Percentiles rank a stretch among this genome's conserved stretches.
phyloP scores from a whole-genome alignment of 2,797 vertebrate genomes.

The Bradypodion ventrale region DNA sequence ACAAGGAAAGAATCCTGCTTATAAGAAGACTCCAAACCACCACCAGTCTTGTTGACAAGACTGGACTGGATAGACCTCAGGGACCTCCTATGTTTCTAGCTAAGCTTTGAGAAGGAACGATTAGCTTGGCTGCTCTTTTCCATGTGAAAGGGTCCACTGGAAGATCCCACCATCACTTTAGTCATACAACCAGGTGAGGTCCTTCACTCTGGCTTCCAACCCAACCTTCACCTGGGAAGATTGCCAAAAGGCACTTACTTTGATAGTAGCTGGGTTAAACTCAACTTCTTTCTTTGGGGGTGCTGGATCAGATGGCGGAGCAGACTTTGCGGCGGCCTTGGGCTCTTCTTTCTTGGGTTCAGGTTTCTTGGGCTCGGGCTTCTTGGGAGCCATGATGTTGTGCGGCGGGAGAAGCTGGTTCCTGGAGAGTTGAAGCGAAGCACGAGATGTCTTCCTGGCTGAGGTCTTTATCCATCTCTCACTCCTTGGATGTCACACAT shows the following conservation, averaged over 20 bases:
- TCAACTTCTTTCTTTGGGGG: constrained; percentile 85
- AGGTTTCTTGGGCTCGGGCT: constrained; percentile 86
- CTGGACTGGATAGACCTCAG: too few species aligned
- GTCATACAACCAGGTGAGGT: neutral
- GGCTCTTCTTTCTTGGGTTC: constrained; percentile 92
- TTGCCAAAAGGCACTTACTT: constrained; percentile 75
- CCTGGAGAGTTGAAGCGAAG: neutral
- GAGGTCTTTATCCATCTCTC: constrained; percentile 63
- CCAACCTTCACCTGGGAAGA: neutral
- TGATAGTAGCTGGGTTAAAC: constrained; percentile 86
- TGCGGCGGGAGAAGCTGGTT: constrained; percentile 6
- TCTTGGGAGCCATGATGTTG: constrained; percentile 89
- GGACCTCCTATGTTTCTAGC: too few species aligned
- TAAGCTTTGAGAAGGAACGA: too few species aligned
- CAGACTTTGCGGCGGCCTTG: constrained; percentile 82
- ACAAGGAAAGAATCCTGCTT: too few species aligned
- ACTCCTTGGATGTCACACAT: constrained; percentile 30
- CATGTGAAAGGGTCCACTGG: too few species aligned
- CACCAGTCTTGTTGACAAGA: too few species aligned
- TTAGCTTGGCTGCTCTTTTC: too few species aligned
- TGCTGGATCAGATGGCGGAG: constrained; percentile 82
- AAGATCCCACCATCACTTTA: too few species aligned
- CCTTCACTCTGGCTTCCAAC: neutral
- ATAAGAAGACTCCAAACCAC: too few species aligned
- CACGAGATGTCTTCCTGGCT: neutral